Conservation (phyloP, 2,888 invertebrate species). For the Pseudococcus jackbeardsleyi region DNA sequence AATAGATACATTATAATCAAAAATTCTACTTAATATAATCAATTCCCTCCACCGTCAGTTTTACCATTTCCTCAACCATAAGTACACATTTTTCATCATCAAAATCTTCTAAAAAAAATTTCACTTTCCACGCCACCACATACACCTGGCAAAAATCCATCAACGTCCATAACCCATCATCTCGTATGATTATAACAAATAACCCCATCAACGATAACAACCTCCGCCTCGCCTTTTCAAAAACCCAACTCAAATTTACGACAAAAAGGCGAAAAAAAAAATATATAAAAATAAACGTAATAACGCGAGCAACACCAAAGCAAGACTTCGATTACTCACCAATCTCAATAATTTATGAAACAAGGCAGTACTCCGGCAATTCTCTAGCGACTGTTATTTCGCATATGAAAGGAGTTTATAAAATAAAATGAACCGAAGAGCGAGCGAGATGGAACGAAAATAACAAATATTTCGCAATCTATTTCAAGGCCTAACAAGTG, state of each 20-base stretch:
- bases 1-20: no score
- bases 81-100: no score
- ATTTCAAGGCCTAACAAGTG: constrained; percentile 44
- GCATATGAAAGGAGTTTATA: constrained; percentile 21
- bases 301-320: constrained; percentile 28
- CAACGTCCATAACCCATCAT: no score
- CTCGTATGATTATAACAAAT: background rate
- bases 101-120: no score
- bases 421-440: constrained; percentile 21
- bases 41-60: no score
- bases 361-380: constrained; percentile 19
- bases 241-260: background rate
- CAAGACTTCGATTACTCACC: constrained; percentile 33
- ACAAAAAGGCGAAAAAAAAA: background rate
- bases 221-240: background rate
- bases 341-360: constrained; percentile 50
- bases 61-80: no score
- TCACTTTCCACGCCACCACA: no score
- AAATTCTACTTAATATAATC: no score
- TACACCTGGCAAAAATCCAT: no score
- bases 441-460: background rate
- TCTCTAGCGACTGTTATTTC: constrained; percentile 24
- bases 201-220: background rate
- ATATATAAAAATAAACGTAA: constrained; percentile 15
- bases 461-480: constrained; percentile 40